Conservation (phyloP, 2,113 vertebrate genomes). For the Heptranchias perlo region DNA sequence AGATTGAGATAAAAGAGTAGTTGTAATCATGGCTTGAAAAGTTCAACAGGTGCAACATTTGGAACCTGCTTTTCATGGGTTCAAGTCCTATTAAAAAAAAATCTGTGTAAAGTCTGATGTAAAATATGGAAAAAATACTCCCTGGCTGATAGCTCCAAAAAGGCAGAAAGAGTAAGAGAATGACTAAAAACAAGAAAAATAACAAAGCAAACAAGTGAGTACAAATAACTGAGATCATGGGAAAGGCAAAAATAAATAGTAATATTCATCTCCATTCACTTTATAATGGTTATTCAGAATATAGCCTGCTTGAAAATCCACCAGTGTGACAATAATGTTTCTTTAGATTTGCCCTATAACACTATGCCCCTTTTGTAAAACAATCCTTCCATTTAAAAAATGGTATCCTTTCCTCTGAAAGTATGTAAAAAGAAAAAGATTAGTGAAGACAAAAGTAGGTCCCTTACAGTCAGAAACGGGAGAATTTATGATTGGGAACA, state of each 20-base stretch:
- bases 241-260: neutral
- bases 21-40: neutral
- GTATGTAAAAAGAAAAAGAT: too few species aligned
- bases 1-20: neutral
- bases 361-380: too few species aligned
- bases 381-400: too few species aligned
- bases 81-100: neutral
- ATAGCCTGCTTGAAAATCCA: neutral
- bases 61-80: neutral
- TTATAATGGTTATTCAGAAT: neutral
- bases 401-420: too few species aligned
- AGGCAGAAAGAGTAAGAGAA: neutral
- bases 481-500: too few species aligned
- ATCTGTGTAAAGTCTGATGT: neutral
- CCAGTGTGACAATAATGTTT: neutral
- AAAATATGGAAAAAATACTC: neutral
- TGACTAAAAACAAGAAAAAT: neutral
- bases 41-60: neutral
- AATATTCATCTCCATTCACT: neutral
- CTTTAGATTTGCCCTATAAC: too few species aligned
- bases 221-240: neutral
- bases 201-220: neutral
- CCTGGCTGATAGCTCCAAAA: neutral
- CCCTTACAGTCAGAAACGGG: too few species aligned
- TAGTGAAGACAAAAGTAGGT: too few species aligned